Conservation (phyloP, 2,888 invertebrate genomes). For the Chymomyza fuscimana region DNA sequence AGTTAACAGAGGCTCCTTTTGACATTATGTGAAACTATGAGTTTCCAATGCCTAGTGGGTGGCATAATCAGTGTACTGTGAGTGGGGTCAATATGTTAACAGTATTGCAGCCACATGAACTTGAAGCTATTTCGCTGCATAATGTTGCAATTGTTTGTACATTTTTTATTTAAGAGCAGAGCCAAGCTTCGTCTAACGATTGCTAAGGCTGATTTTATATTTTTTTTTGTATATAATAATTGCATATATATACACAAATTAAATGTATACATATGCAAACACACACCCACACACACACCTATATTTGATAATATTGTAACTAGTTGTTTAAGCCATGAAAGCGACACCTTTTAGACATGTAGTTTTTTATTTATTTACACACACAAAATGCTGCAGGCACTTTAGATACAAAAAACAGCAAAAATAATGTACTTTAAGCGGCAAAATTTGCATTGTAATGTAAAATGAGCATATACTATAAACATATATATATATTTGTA, state of each 20-base stretch:
- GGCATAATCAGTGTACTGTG: not conserved
- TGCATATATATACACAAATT: not conserved
- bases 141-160: slow-evolving; percentile 33
- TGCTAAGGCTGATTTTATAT: not conserved
- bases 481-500: slow-evolving; percentile 38
- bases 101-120: slow-evolving; percentile 8
- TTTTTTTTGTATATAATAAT: slow-evolving; percentile 3
- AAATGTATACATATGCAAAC: slow-evolving; percentile 31
- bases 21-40: not conserved
- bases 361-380: slow-evolving; percentile 32
- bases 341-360: slow-evolving; percentile 52
- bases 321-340: slow-evolving; percentile 33
- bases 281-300: slow-evolving; percentile 22
- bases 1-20: slow-evolving; percentile 54
- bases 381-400: slow-evolving; percentile 39
- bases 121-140: not conserved
- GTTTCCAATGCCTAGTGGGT: not conserved
- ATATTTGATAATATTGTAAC: slow-evolving; percentile 16
- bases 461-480: slow-evolving; percentile 16
- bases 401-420: slow-evolving; percentile 35
- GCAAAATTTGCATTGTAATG: slow-evolving; percentile 18
- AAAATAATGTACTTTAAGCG: not conserved
- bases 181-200: not conserved
- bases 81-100: slow-evolving; percentile 15
- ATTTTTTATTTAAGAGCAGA: slow-evolving; percentile 27